These are phyloP conservation scores for Sebastiscus albofasciatus DNA, from an alignment of 2,797 vertebrate genomes.

Conservation along the genomic window DNA sequence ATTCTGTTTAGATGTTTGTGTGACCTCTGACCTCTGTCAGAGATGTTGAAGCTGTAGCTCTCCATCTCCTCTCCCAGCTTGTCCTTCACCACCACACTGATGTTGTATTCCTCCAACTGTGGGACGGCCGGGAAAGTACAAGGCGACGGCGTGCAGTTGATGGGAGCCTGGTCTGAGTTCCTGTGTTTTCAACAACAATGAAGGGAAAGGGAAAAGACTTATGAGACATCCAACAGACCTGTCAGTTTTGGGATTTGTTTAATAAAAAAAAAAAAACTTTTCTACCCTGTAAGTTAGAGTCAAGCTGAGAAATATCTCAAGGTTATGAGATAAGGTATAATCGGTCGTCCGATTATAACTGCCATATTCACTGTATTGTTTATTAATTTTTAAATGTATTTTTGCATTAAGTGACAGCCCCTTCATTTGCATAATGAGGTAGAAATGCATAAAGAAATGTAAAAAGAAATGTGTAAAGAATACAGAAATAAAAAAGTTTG, in stretches of 20 bases:
- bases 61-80: constrained; percentile 56
- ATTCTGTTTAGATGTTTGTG: background rate
- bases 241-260: background rate
- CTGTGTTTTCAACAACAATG: constrained; percentile 39
- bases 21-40: constrained; percentile 63
- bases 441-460: too few relatives aligned
- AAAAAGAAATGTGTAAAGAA: too few relatives aligned
- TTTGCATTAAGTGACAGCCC: too few relatives aligned
- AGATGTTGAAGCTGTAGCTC: constrained; percentile 70
- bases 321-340: background rate
- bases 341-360: too few relatives aligned
- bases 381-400: too few relatives aligned
- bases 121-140: constrained; percentile 62
- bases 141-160: constrained; percentile 12
- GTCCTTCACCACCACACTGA: constrained; percentile 67
- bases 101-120: constrained; percentile 59
- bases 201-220: background rate
- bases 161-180: constrained; percentile 28
- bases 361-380: too few relatives aligned
- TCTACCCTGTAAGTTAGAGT: background rate
- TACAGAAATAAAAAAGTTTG: too few relatives aligned
- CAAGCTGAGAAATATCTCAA: background rate
- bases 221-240: background rate
- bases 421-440: too few relatives aligned
- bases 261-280: background rate